Conservation (phyloP, 2,797 vertebrate species). For the Myotis vivesi region DNA sequence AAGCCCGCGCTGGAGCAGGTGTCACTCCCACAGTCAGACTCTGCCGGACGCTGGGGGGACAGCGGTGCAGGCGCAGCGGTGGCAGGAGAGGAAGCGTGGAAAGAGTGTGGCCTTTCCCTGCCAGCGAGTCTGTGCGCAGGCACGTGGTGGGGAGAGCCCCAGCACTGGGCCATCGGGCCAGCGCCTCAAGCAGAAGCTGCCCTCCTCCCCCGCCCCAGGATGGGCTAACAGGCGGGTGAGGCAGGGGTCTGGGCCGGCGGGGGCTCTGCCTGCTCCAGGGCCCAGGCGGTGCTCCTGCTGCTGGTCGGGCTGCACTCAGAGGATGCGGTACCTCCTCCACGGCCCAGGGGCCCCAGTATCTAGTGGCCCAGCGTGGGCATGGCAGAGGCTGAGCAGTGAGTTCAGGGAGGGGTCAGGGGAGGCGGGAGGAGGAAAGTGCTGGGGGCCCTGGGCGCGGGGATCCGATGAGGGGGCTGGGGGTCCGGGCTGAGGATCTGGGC, state of each 20-base stretch:
- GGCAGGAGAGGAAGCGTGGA: neutral
- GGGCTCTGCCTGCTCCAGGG: neutral
- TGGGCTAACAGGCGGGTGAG: too few species aligned
- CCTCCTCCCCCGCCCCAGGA: too few species aligned
- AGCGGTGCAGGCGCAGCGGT: neutral
- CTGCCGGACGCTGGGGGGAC: neutral
- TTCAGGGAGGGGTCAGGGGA: accelerated
- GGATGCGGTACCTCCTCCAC: accelerated
- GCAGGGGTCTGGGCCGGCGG: neutral
- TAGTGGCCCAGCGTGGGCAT: accelerated
- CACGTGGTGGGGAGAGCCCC: too few species aligned
- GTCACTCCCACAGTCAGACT: neutral
- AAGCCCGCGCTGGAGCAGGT: neutral
- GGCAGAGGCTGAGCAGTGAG: accelerated
- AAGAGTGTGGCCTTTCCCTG: too few species aligned
- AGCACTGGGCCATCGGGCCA: too few species aligned
- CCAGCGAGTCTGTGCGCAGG: too few species aligned
- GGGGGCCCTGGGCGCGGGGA: too few species aligned
- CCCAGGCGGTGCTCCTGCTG: too few species aligned
- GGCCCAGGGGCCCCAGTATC: neutral
- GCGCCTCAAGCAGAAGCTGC: too few species aligned
- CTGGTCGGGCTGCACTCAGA: neutral
- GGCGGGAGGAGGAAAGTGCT: accelerated
- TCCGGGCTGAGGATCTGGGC: neutral
- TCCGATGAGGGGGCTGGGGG: accelerated